These are phyloP conservation scores for Ferdinandea cuprea DNA, from an alignment of 2,888 invertebrate genomes.

Conservation along the genomic window DNA sequence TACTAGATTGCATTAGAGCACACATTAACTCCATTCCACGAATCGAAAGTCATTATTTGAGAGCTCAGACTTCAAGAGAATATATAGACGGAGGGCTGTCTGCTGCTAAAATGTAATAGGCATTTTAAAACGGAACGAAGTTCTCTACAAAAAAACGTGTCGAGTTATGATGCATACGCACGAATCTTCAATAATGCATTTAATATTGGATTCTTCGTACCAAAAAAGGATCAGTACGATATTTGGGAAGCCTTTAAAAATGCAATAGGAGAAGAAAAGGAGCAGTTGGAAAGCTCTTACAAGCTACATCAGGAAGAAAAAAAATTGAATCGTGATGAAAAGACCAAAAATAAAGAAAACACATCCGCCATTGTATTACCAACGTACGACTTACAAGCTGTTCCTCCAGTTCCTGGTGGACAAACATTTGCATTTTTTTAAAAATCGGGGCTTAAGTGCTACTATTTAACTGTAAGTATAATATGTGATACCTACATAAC, in stretches of 20 bases:
- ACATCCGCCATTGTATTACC: conserved; percentile 16
- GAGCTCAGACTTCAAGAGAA: conserved; percentile 30
- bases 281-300: too few relatives aligned
- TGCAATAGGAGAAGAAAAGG: conserved; percentile 11
- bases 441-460: conserved; percentile 38
- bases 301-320: conserved; percentile 25
- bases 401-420: conserved; percentile 27
- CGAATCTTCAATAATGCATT: too few relatives aligned
- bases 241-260: conserved; percentile 28
- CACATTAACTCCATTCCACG: too few relatives aligned
- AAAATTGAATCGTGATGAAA: conserved; percentile 14
- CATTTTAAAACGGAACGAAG: neutral
- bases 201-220: too few relatives aligned
- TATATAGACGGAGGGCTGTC: conserved; percentile 1
- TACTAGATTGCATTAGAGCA: conserved; percentile 15
- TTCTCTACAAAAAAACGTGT: too few relatives aligned
- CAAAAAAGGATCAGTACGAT: conserved; percentile 29
- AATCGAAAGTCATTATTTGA: too few relatives aligned
- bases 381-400: conserved; percentile 29
- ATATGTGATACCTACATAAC: too few relatives aligned
- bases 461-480: conserved; percentile 19
- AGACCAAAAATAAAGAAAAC: too few relatives aligned
- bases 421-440: conserved; percentile 31
- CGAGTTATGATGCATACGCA: too few relatives aligned
- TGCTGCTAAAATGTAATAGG: conserved; percentile 1